Evolutionary conservation across 1,140 invertebrate species (phyloP).

Genomic region (Drosophila ogumai): DNA sequence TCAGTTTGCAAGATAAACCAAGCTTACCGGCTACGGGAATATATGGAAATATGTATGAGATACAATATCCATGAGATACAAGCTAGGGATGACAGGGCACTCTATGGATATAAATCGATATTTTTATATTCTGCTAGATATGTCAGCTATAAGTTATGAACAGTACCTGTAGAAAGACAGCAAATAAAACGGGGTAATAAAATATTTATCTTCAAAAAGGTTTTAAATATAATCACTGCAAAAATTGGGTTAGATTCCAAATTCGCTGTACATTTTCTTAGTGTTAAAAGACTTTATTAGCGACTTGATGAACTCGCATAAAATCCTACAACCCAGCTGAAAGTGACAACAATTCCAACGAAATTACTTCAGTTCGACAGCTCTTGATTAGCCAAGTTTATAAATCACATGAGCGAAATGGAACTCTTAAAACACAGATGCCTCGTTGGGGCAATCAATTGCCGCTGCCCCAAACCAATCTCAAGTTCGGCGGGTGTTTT

Average conservation of each 20-base stretch:
- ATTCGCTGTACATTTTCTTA: too few relatives aligned
- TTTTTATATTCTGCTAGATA: not conserved
- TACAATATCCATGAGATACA: not conserved
- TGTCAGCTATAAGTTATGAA: not conserved
- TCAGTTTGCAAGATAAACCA: not conserved
- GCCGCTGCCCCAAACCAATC: conserved; percentile 18
- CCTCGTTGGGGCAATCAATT: conserved; percentile 22
- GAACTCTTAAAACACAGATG: conserved; percentile 18
- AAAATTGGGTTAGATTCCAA: not conserved
- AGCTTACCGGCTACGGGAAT: not conserved
- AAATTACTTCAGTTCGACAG: conserved; percentile 35
- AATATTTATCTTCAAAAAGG: not conserved
- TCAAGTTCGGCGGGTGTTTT: conserved; percentile 49
- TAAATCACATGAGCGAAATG: conserved; percentile 32
- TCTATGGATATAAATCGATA: not conserved
- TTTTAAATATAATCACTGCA: not conserved
- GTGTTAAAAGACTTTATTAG: not conserved
- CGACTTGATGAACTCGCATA: not conserved
- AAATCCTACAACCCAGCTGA: not conserved
- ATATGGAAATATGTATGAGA: not conserved
- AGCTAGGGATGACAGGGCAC: not conserved
- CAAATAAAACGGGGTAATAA: not conserved
- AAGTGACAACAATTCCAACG: conserved; percentile 13
- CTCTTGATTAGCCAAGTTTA: conserved; percentile 47
- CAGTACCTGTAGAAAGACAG: not conserved